Evolutionary conservation across 2,113 vertebrate genomes (phyloP).

Genomic region (Brachypodius melanocephalos): DNA sequence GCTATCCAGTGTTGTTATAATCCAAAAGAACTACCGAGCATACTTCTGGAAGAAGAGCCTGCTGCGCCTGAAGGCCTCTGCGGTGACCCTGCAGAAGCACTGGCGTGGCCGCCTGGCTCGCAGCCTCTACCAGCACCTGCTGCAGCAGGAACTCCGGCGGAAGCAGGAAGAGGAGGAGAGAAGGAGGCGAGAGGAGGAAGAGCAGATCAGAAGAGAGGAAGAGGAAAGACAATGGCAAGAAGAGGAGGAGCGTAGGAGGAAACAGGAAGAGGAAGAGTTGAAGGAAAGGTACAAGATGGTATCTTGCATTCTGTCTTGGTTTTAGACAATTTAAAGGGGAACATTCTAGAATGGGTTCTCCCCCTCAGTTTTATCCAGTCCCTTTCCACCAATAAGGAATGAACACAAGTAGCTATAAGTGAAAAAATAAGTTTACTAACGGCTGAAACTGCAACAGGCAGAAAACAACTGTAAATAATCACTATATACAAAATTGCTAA

Average conservation of each 20-base stretch:
- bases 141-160: conserved; percentile 71
- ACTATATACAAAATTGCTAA: not conserved
- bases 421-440: not conserved
- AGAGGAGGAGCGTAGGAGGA: conserved; percentile 66
- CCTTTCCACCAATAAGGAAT: not conserved
- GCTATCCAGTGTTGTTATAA: conserved; percentile 78
- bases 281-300: conserved; percentile 64
- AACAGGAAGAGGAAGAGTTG: conserved; percentile 56
- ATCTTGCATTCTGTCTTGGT: not conserved
- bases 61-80: conserved; percentile 76
- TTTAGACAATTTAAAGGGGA: not conserved
- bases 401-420: not conserved
- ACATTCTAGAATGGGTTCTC: not conserved
- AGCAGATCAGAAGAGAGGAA: conserved; percentile 68
- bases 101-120: conserved; percentile 81
- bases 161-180: conserved; percentile 73
- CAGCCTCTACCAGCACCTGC: conserved; percentile 73
- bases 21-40: conserved; percentile 90
- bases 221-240: conserved; percentile 69
- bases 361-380: not conserved
- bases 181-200: conserved; percentile 61
- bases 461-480: not conserved
- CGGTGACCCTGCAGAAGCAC: conserved; percentile 85
- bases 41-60: conserved; percentile 82
- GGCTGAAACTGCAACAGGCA: not conserved